phyloP scores from a whole-genome alignment of 1,140 invertebrate species.

The Heliconius himera region DNA sequence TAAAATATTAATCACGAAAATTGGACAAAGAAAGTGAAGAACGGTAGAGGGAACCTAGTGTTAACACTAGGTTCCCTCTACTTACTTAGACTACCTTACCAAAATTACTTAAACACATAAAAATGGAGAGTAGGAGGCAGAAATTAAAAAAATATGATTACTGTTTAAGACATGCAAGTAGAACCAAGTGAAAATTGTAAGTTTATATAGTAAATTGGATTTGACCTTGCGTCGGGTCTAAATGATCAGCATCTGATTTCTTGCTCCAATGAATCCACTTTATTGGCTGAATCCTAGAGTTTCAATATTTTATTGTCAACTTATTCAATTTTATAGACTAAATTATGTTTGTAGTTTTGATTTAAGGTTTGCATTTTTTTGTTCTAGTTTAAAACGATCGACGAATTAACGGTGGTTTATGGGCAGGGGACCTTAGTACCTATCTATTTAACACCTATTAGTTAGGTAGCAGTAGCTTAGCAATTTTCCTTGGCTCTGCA shows the following conservation, averaged over 20 bases:
- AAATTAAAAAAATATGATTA: too few species aligned
- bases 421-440: neutral
- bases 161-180: neutral
- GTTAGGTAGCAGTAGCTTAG: too few species aligned
- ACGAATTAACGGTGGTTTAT: neutral
- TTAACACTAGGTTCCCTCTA: too few species aligned
- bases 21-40: too few species aligned
- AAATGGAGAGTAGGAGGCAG: too few species aligned
- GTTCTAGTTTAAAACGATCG: too few species aligned
- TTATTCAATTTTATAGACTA: slow-evolving; percentile 1
- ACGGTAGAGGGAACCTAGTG: too few species aligned
- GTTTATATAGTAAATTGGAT: neutral
- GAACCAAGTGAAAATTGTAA: neutral
- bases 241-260: slow-evolving; percentile 20
- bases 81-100: too few species aligned
- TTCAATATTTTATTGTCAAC: slow-evolving; percentile 7
- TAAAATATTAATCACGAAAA: too few species aligned
- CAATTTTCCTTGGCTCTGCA: neutral
- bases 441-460: neutral
- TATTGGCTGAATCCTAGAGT: neutral
- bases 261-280: slow-evolving; percentile 1
- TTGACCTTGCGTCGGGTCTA: slow-evolving; percentile 11
- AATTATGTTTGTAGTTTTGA: neutral
- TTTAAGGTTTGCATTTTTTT: neutral
- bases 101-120: too few species aligned